Conservation (phyloP, 1,140 invertebrate genomes). For the Mactra quadrangularis region DNA sequence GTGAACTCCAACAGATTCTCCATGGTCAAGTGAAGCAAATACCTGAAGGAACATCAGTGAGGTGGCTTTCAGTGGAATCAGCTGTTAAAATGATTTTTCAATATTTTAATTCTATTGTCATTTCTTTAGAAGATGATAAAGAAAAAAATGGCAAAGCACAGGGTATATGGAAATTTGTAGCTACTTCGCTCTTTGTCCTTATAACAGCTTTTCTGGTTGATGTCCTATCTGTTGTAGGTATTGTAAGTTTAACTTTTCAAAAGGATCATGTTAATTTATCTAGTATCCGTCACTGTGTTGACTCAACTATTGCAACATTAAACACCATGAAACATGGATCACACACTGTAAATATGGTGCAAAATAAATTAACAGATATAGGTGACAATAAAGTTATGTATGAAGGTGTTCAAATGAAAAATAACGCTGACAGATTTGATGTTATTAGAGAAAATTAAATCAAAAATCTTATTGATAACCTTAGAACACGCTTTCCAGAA, state of each 20-base stretch:
- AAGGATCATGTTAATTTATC: constrained; percentile 22
- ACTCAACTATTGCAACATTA: background rate
- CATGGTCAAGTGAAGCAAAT: background rate
- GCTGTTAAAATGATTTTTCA: background rate
- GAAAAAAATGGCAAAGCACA: background rate
- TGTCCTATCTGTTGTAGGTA: constrained; percentile 23
- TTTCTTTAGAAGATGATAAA: background rate
- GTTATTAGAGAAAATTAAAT: background rate
- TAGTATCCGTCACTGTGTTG: background rate
- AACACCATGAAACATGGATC: constrained; percentile 1
- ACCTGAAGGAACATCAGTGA: background rate
- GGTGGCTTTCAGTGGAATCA: constrained; percentile 12
- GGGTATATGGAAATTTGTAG: constrained; percentile 10
- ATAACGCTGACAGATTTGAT: background rate
- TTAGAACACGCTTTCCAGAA: constrained; percentile 5
- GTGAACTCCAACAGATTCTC: constrained; percentile 25
- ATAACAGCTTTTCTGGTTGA: constrained; percentile 7
- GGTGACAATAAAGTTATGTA: background rate
- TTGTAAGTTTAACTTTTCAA: constrained; percentile 19
- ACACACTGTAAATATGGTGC: constrained; percentile 1
- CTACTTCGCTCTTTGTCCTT: background rate
- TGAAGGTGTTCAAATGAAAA: background rate
- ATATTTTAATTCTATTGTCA: background rate
- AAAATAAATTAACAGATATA: background rate
- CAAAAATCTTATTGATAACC: background rate